These are phyloP conservation scores for Falcunculus frontatus DNA, from an alignment of 2,113 vertebrate genomes.

Conservation along the genomic window DNA sequence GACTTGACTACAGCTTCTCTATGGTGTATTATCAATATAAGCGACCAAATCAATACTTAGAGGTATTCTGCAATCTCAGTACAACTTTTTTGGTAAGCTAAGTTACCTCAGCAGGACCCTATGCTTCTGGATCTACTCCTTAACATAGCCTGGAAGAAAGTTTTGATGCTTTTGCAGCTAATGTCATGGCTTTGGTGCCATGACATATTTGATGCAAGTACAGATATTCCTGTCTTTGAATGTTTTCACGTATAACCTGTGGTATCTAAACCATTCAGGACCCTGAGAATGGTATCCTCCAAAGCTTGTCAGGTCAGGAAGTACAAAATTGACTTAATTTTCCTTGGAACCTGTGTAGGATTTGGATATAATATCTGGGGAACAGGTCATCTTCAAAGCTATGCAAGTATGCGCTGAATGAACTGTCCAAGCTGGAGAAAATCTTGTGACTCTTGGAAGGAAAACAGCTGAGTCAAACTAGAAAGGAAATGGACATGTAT, in stretches of 20 bases:
- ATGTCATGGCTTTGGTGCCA: neutral
- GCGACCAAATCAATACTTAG: neutral
- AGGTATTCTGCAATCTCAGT: neutral
- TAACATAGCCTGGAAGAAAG: neutral
- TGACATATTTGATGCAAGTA: neutral
- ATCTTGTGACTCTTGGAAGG: neutral
- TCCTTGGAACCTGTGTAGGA: neutral
- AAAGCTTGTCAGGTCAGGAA: neutral
- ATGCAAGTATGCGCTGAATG: neutral
- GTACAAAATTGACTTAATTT: neutral
- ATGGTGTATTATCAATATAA: neutral
- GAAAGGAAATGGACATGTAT: neutral
- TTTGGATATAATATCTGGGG: neutral
- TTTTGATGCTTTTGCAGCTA: neutral
- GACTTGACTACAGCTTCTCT: neutral
- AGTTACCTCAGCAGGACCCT: neutral
- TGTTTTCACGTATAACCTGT: neutral
- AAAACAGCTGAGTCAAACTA: neutral
- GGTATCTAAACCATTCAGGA: neutral
- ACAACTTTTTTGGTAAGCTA: neutral
- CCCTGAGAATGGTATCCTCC: neutral
- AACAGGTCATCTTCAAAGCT: neutral
- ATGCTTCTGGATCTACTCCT: neutral
- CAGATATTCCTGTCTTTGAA: neutral
- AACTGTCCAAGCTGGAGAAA: neutral